A percentile compares a stretch with the other conserved stretches of the same genome.
Conservation (phyloP, 2,888 invertebrate genomes). For the Diaperis boleti region DNA sequence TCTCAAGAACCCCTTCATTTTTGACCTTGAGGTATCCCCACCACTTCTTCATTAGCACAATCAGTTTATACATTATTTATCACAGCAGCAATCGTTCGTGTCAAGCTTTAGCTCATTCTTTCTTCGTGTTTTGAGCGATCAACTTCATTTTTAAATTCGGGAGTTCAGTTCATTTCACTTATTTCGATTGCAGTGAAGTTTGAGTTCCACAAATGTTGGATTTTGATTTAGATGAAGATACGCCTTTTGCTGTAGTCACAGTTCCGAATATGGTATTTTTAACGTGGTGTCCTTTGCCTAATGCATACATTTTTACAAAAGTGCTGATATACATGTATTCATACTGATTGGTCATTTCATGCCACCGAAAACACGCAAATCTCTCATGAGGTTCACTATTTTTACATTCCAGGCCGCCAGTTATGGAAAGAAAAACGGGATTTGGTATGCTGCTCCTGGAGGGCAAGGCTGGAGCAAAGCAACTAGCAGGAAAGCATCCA, state of each 20-base stretch:
- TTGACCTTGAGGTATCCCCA: conserved; percentile 57
- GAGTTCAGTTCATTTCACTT: conserved; percentile 13
- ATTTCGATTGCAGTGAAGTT: conserved; percentile 7
- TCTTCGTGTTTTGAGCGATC: conserved; percentile 27
- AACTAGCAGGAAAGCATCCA: conserved; percentile 83
- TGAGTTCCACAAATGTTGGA: conserved; percentile 57
- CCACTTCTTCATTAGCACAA: conserved; percentile 59
- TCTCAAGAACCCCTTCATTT: conserved; percentile 52
- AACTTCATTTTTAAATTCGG: conserved; percentile 9
- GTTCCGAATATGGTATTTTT: conserved; percentile 74
- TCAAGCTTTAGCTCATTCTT: conserved; percentile 45
- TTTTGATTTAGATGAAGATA: conserved; percentile 72
- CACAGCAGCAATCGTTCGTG: conserved; percentile 54
- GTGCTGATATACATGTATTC: background rate
- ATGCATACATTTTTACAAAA: conserved; percentile 8
- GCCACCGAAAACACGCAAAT: conserved; percentile 4
- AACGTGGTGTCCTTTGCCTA: too few relatives aligned
- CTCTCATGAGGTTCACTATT: background rate
- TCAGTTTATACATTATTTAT: conserved; percentile 58
- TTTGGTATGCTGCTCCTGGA: conserved; percentile 81
- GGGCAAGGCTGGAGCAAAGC: conserved; percentile 75
- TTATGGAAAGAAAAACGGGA: conserved; percentile 91
- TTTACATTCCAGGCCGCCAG: conserved; percentile 78
- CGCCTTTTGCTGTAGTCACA: conserved; percentile 76
- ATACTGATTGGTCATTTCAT: conserved; percentile 17